These are phyloP conservation scores for Scolopax bukidnonensis DNA, from an alignment of 2,797 vertebrate species.

Conservation along the genomic window DNA sequence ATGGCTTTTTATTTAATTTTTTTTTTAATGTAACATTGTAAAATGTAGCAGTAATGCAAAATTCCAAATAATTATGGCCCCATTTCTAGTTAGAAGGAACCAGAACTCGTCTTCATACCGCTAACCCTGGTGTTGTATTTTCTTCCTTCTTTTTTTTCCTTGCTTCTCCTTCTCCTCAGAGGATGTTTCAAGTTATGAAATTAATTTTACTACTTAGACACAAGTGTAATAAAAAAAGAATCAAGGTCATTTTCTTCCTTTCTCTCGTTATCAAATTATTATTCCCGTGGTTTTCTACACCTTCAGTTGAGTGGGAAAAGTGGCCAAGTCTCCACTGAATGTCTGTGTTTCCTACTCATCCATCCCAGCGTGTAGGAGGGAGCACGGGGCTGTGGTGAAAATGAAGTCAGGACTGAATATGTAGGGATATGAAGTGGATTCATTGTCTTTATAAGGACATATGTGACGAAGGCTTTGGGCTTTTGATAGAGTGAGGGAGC, in stretches of 20 bases:
- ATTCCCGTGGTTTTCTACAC: background rate
- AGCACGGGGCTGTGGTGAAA: background rate
- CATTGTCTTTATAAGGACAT: background rate
- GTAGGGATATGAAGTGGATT: background rate
- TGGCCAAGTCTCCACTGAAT: background rate
- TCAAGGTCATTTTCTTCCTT: background rate
- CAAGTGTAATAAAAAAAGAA: background rate
- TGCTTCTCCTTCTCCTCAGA: background rate
- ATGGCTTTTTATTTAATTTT: background rate
- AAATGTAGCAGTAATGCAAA: background rate
- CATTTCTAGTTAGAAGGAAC: background rate
- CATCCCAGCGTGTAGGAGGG: background rate
- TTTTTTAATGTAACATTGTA: background rate
- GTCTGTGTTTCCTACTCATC: background rate
- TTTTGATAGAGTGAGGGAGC: background rate
- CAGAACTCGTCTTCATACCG: background rate
- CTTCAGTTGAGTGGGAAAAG: background rate
- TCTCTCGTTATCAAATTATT: background rate
- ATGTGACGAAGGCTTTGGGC: background rate
- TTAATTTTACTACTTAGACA: background rate
- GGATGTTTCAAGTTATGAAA: background rate
- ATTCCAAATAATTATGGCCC: background rate
- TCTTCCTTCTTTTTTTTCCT: background rate
- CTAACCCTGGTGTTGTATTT: fast-evolving
- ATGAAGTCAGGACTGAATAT: background rate